Conservation (phyloP, 1,140 invertebrate species). For the Homalodisca vitripennis region DNA sequence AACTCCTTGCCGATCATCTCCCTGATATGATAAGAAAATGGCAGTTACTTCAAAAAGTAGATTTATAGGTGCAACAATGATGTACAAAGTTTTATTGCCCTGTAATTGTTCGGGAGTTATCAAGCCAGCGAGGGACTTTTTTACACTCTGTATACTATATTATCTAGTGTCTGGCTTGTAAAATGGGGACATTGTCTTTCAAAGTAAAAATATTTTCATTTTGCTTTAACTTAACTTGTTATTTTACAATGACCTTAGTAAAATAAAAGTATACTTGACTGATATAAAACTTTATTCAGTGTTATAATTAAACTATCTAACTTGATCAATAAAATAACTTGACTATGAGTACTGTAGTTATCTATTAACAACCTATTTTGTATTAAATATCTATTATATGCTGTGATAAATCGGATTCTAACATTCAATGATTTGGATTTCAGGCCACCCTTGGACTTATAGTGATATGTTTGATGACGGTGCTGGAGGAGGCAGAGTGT, state of each 20-base stretch:
- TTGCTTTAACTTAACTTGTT: no score
- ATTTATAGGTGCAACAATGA: no score
- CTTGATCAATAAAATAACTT: background rate
- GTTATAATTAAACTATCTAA: background rate
- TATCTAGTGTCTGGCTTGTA: background rate
- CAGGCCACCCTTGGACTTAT: constrained; percentile 19
- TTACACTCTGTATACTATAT: background rate
- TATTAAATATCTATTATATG: background rate
- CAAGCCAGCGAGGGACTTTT: no score
- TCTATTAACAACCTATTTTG: background rate
- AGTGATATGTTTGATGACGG: constrained; percentile 27
- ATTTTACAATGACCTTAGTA: no score
- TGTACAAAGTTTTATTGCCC: no score
- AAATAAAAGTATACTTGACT: background rate
- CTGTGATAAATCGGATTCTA: background rate
- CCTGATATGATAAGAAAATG: no score
- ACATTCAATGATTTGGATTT: background rate
- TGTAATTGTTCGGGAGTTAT: no score
- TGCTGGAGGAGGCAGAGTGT: constrained; percentile 27
- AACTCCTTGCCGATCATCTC: no score
- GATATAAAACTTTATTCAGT: background rate
- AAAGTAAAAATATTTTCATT: no score
- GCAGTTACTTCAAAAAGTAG: no score
- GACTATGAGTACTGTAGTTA: background rate
- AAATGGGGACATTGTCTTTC: background rate